Conservation (phyloP, 1,140 invertebrate species). For the Drosophila tsacasi region DNA sequence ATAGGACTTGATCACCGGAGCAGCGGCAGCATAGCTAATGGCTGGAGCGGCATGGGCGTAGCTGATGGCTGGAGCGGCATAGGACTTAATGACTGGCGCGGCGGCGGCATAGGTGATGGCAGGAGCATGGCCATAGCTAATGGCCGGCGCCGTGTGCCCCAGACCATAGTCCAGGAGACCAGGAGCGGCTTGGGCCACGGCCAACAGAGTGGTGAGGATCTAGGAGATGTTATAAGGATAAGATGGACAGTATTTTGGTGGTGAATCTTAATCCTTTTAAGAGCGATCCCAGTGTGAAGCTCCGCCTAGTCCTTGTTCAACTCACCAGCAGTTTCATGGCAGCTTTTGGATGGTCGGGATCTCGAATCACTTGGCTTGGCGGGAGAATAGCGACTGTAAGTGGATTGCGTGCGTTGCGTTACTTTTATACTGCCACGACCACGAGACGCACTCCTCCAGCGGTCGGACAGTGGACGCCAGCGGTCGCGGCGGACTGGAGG, state of each 20-base stretch:
- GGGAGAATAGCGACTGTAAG: conserved; percentile 76
- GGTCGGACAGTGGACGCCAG: conserved; percentile 28
- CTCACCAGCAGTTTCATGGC: conserved; percentile 77
- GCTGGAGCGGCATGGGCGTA: conserved; percentile 47
- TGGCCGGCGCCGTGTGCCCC: conserved; percentile 55
- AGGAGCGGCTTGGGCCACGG: conserved; percentile 65
- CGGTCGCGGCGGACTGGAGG: conserved; percentile 26
- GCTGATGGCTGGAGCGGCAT: conserved; percentile 49
- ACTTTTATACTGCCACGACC: conserved; percentile 55
- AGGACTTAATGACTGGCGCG: conserved; percentile 58
- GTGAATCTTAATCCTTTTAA: neutral
- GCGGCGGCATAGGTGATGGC: conserved; percentile 62
- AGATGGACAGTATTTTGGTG: neutral
- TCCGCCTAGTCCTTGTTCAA: conserved; percentile 2
- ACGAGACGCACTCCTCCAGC: conserved; percentile 34
- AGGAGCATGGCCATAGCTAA: conserved; percentile 65
- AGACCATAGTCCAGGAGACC: conserved; percentile 56
- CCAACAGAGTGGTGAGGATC: conserved; percentile 70
- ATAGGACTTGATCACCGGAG: conserved; percentile 51
- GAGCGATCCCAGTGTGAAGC: neutral
- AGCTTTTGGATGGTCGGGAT: conserved; percentile 25
- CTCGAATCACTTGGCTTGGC: conserved; percentile 46
- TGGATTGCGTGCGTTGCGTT: conserved; percentile 71
- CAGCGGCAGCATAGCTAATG: conserved; percentile 31
- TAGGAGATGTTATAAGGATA: neutral